Conservation (phyloP, 1,140 invertebrate species). For the Mya arenaria region DNA sequence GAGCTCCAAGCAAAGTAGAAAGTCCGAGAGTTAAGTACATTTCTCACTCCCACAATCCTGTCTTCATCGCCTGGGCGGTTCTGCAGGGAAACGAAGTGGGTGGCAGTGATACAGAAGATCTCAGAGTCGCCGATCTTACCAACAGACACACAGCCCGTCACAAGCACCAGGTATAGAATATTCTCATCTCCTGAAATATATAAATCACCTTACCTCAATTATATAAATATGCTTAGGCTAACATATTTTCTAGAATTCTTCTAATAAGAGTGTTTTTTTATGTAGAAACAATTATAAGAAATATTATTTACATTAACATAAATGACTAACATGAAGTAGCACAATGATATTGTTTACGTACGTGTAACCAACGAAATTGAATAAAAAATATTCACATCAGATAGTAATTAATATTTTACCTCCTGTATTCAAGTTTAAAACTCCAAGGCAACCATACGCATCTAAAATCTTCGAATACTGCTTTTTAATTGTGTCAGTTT, state of each 20-base stretch:
- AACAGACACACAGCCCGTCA: slow-evolving; percentile 97
- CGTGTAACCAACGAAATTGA: too few species aligned
- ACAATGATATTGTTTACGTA: too few species aligned
- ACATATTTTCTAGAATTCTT: too few species aligned
- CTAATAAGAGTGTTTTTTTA: too few species aligned
- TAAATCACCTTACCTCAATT: too few species aligned
- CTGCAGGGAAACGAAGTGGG: slow-evolving; percentile 92
- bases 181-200: slow-evolving; percentile 90
- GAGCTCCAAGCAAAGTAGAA: slow-evolving; percentile 96
- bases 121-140: slow-evolving; percentile 96
- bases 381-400: too few species aligned
- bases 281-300: too few species aligned
- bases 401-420: too few species aligned
- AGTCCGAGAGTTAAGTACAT: slow-evolving; percentile 96
- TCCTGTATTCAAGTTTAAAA: slow-evolving; percentile 92
- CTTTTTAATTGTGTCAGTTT: slow-evolving; percentile 93
- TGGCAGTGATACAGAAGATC: slow-evolving; percentile 96
- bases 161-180: slow-evolving; percentile 92
- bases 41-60: slow-evolving; percentile 90
- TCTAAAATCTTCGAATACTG: slow-evolving; percentile 94
- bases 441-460: slow-evolving; percentile 96
- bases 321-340: too few species aligned
- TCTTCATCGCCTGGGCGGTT: slow-evolving; percentile 90
- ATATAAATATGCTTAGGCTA: too few species aligned
- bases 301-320: too few species aligned